phyloP scores from a whole-genome alignment of 2,113 vertebrate species.

The Microcebus ravelobensis region DNA sequence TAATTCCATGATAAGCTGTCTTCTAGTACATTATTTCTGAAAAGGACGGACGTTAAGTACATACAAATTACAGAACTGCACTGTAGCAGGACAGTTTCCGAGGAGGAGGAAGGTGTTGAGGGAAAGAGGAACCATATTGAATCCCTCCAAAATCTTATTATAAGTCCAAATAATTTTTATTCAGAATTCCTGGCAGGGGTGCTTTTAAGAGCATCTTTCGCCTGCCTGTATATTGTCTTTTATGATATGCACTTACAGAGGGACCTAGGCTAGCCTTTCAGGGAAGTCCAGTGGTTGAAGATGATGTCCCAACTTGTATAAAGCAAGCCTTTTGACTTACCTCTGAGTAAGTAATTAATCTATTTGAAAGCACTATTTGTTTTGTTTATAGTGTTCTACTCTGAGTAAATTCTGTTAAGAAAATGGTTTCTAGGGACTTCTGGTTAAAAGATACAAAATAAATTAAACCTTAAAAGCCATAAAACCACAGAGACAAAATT shows the following conservation, averaged over 20 bases:
- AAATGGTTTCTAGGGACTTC: slow-evolving; percentile 21
- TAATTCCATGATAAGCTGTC: slow-evolving; percentile 6
- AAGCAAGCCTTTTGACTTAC: background rate
- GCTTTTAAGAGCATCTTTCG: background rate
- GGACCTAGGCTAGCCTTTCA: background rate
- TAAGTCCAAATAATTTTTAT: background rate
- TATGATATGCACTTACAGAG: background rate
- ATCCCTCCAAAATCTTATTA: background rate
- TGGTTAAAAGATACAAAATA: slow-evolving; percentile 32
- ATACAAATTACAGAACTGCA: background rate
- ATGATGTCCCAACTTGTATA: slow-evolving; percentile 20
- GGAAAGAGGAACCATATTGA: background rate
- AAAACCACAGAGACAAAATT: background rate
- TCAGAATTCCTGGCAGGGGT: background rate
- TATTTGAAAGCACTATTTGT: slow-evolving; percentile 31
- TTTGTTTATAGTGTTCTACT: slow-evolving; percentile 41
- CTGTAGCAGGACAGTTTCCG: background rate
- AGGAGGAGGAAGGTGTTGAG: background rate
- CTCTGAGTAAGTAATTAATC: slow-evolving; percentile 41
- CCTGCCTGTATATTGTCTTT: background rate
- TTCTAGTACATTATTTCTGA: slow-evolving; percentile 33
- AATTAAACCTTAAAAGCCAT: slow-evolving; percentile 25
- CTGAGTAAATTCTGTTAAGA: background rate
- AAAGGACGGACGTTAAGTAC: background rate
- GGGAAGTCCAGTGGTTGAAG: background rate